A percentile compares a stretch with the other conserved stretches of the same genome.
Conservation (phyloP, 2,797 vertebrate genomes). For the Melanotaenia parkinsoni region DNA sequence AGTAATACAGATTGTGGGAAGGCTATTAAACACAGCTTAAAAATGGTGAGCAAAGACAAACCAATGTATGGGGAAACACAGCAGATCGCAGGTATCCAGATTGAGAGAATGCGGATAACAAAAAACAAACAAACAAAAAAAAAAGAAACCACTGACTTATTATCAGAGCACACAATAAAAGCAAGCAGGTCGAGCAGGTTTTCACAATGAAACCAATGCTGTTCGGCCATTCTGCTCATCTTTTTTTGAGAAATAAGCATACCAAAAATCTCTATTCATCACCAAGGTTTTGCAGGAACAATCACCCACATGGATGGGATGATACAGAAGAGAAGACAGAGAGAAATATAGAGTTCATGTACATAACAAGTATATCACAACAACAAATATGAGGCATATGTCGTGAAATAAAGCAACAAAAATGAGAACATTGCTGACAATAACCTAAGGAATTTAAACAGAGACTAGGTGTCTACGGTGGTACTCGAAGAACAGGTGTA, state of each 20-base stretch:
- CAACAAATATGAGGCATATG: conserved; percentile 65
- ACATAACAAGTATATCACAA: conserved; percentile 70
- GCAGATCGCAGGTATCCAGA: conserved; percentile 86
- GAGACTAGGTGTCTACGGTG: conserved; percentile 31
- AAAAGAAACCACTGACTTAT: conserved; percentile 61
- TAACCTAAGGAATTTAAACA: conserved; percentile 47
- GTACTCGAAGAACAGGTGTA: conserved; percentile 47
- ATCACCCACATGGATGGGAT: conserved; percentile 92
- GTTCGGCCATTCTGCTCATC: conserved; percentile 85
- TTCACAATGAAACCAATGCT: conserved; percentile 55
- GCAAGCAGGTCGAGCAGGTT: conserved; percentile 69
- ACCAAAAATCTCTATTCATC: conserved; percentile 96
- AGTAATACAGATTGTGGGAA: conserved; percentile 70
- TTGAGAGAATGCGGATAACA: conserved; percentile 83
- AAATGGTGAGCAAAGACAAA: conserved; percentile 84
- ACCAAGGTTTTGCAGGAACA: conserved; percentile 91
- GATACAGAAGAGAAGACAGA: conserved; percentile 83
- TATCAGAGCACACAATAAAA: conserved; percentile 71
- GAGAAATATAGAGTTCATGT: conserved; percentile 79
- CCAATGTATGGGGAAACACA: conserved; percentile 78
- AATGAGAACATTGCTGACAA: conserved; percentile 60
- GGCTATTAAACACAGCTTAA: conserved; percentile 75
- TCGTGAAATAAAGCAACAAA: conserved; percentile 53
- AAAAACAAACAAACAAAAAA: conserved; percentile 32
- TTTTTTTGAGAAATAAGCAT: conserved; percentile 83